These are phyloP conservation scores for Microtus montanus DNA, from an alignment of 2,113 vertebrate genomes.

Conservation along the genomic window DNA sequence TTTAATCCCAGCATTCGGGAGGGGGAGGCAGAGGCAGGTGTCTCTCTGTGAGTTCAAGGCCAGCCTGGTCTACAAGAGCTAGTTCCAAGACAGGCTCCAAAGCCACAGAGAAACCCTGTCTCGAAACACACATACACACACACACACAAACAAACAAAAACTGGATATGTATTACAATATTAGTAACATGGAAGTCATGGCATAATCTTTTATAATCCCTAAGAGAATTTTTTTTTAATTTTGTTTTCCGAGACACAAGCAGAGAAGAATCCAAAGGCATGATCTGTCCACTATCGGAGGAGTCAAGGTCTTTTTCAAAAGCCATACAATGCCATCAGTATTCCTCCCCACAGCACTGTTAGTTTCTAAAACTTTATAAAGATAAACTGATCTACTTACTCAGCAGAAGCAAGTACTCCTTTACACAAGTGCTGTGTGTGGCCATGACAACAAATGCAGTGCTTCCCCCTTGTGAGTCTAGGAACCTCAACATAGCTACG, in stretches of 20 bases:
- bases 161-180: neutral
- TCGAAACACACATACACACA: no score
- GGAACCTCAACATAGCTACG: neutral
- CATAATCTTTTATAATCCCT: neutral
- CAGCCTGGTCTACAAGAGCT: no score
- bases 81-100: no score
- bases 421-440: neutral
- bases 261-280: neutral
- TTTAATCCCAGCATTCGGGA: no score
- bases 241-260: neutral
- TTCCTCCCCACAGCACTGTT: neutral
- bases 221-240: neutral
- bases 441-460: neutral
- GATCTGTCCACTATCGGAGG: neutral
- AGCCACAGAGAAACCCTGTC: no score
- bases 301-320: neutral
- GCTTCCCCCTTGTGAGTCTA: neutral
- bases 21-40: no score
- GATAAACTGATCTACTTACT: neutral
- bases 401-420: neutral
- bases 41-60: no score
- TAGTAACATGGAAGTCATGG: neutral
- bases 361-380: neutral
- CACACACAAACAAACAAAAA: neutral
- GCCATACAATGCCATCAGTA: neutral